Evolutionary conservation across 2,888 invertebrate genomes (phyloP).

Genomic region (Dasysyrphus albostriatus): DNA sequence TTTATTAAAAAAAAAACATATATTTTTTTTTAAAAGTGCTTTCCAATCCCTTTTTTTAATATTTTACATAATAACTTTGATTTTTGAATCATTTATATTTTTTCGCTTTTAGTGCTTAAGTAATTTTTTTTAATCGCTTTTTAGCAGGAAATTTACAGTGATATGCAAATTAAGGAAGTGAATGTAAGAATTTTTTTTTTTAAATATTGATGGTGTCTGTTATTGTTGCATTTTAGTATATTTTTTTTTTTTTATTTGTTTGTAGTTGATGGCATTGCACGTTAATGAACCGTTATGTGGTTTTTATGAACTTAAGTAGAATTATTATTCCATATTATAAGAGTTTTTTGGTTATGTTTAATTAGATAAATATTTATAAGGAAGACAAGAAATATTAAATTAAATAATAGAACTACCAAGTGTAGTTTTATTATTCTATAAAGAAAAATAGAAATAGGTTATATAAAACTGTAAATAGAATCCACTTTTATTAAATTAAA

Average conservation of each 20-base stretch:
- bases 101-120: slow-evolving; percentile 51
- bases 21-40: not conserved
- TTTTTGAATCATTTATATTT: slow-evolving; percentile 29
- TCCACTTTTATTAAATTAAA: no score
- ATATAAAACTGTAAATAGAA: no score
- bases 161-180: slow-evolving; percentile 27
- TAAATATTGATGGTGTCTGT: slow-evolving; percentile 26
- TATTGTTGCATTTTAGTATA: slow-evolving; percentile 5
- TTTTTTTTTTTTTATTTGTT: slow-evolving; percentile 3
- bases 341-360: not conserved
- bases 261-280: slow-evolving; percentile 32
- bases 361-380: not conserved
- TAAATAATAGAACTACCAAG: no score
- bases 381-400: not conserved
- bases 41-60: not conserved
- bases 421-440: no score
- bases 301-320: slow-evolving; percentile 16
- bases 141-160: slow-evolving; percentile 24
- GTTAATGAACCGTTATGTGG: slow-evolving; percentile 23
- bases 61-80: slow-evolving; percentile 6
- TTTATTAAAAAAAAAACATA: slow-evolving; percentile 3
- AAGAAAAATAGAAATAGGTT: no score
- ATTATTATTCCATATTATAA: not conserved
- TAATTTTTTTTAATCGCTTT: slow-evolving; percentile 33
- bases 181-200: slow-evolving; percentile 44